phyloP scores from a whole-genome alignment of 2,888 invertebrate species.

The Nomada hirtipes region DNA sequence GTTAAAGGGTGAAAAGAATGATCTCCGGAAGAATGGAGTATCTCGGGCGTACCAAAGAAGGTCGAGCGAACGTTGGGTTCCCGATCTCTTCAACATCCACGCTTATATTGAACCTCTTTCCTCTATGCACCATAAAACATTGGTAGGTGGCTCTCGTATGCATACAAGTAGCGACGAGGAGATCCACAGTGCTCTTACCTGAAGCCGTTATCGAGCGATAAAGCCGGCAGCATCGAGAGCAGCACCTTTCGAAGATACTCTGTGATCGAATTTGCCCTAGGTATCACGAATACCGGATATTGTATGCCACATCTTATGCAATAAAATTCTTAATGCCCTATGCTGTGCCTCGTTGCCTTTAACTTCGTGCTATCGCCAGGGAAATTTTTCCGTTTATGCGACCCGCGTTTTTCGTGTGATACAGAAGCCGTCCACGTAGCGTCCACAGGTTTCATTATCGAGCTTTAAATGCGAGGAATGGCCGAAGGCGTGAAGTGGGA shows the following conservation, averaged over 20 bases:
- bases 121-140: conserved; percentile 50
- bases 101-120: conserved; percentile 34
- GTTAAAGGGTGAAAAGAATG: neutral
- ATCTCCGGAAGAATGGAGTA: conserved; percentile 19
- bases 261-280: conserved; percentile 28
- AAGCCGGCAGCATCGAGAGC: conserved; percentile 43
- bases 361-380: neutral
- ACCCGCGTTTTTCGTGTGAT: neutral
- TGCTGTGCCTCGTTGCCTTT: neutral
- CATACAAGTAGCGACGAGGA: conserved; percentile 52
- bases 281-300: conserved; percentile 27
- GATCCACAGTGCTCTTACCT: conserved; percentile 51
- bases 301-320: conserved; percentile 18
- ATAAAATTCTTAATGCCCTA: conserved; percentile 45
- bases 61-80: conserved; percentile 36
- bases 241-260: conserved; percentile 35
- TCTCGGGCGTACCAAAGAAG: conserved; percentile 22
- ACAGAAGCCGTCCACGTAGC: neutral
- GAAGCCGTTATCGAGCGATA: conserved; percentile 61
- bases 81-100: conserved; percentile 32
- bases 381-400: neutral
- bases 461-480: neutral
- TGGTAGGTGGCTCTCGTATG: conserved; percentile 38
- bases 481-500: neutral
- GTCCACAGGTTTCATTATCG: neutral